Evolutionary conservation across 2,888 invertebrate genomes (phyloP).

Genomic region (Drosophila lutescens): DNA sequence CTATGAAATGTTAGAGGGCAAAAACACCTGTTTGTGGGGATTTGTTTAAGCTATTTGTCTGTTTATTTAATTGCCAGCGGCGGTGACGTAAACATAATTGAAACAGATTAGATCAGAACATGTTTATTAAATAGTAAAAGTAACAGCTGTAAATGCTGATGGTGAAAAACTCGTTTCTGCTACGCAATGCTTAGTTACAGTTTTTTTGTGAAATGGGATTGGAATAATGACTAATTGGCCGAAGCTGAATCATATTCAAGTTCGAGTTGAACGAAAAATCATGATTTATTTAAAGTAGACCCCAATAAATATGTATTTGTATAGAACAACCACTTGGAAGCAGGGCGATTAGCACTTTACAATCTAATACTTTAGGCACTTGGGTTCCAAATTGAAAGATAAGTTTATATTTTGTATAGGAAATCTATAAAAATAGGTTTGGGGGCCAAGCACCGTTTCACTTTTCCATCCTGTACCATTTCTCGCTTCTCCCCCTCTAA

Average conservation of each 20-base stretch:
- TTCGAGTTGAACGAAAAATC: not conserved
- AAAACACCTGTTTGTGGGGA: not conserved
- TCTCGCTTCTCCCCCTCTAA: conserved; percentile 1
- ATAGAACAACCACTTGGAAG: not conserved
- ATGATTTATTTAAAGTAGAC: not conserved
- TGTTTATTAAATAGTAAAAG: not conserved
- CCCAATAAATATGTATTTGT: not conserved
- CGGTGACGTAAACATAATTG: conserved; percentile 15
- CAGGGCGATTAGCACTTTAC: not conserved
- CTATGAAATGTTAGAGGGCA: not conserved
- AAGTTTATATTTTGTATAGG: not conserved
- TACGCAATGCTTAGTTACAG: not conserved
- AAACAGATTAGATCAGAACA: conserved; percentile 16
- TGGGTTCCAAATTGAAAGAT: not conserved
- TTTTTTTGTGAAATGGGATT: conserved; percentile 1
- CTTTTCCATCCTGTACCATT: conserved; percentile 12
- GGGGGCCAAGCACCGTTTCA: conserved; percentile 7
- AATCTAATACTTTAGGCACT: not conserved
- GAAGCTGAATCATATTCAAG: not conserved
- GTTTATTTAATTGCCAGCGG: conserved; percentile 2
- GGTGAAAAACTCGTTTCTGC: conserved; percentile 2
- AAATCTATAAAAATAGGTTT: not conserved
- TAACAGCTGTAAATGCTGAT: not conserved
- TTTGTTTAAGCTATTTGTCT: not conserved
- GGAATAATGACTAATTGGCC: not conserved